Evolutionary conservation across 1,140 invertebrate genomes (phyloP), one percentile per base, ranked within the genome.

Genomic region (Varroa destructor): DNA sequence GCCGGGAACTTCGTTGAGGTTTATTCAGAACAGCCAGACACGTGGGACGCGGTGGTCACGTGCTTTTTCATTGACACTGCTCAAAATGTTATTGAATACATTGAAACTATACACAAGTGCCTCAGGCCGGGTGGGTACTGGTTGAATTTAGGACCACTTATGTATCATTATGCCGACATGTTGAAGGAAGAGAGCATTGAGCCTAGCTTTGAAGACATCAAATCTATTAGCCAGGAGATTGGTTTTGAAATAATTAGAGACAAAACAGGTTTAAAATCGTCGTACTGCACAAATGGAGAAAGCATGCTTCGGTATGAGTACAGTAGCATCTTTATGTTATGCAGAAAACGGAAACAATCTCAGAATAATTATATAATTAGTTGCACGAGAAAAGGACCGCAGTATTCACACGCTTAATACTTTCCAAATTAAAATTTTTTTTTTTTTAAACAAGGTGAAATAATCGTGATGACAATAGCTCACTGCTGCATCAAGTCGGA

Each of bases 41-140:
- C 86, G 54, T 98, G 92, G 88, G 87, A 97, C 78, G 95, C 91
- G 78, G 86, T 99, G 1, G 89, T 89, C 0, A 94, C 95, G 0
- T 96, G 94, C 76, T 99, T 99, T 81, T 99, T 99, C 79, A 91
- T 99, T 72, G 96, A 99, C 79, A 99, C 96, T 78, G 94, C 94
- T 14, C 88, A 90, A 71, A 98, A 98, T 80, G 87, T 98, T 4
- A 88, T 97, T 43, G 87, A 88, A 74, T 97, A 97, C 77, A 88
- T 99, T 64, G 92, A 97, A 81, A 89, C 87, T 37, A 97, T 98
- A 77, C 92, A 88, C 79, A 86, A 86, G 72, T 94, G 97, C 77
- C 79, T 99, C 1, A 89, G 90, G 79, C 90, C 91, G 12, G 86
- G 85, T 75, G 82, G 84, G 5, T 79, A 78, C 74, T 85, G 84